Base-by-base conservation (phyloP, 2,888 invertebrate genomes). In the Lasioglossum calceatum region DNA sequence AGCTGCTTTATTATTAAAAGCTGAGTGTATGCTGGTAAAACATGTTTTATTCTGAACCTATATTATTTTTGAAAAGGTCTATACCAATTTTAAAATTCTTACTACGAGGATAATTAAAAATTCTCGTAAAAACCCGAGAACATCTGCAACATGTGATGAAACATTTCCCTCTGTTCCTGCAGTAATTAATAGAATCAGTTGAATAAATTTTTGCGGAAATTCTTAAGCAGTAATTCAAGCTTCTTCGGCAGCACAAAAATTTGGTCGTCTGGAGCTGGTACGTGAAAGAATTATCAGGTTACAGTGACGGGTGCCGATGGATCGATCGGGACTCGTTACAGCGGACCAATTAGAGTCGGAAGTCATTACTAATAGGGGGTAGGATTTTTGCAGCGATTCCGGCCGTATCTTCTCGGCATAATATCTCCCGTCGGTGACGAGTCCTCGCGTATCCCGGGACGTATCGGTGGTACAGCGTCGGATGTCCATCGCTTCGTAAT, bases 401-500 rank as follows among this genome's bases (percentile, higher is more conserved):
- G 4, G 70, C 61, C 54, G 81, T 82, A 81, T 67, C 71, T 81
- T 23, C 7, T 80, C 72, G 72, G 54, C 82, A 73, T 79, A 84
- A 87, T 86, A 81, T 88, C 78, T 77, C 71, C 77, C 79, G 76
- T 79, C 79, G 50, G 74, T 70, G 77, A 76, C 44, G 39, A 74
- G 36, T 72, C 50, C 73, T 23, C 80, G 77, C 42, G 77, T 74
- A 88, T 89, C 79, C 75, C 36, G 23, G 72, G 50, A 81, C 73
- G 78, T 77, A 91, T 84, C 83, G 83, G 71, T 47, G 80, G 77
- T 78, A 67, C 81, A 78, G 77, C 84, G 79, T 58, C 83, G 84
- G 79, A 87, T 87, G 91, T 91, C 87, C 91, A 90, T 91, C 85
- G 87, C 77, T 85, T 87, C 84, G 91, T 91, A 91, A 91, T 91